Base-by-base conservation (phyloP, 2,113 vertebrate species). In the Arizona elegans region DNA sequence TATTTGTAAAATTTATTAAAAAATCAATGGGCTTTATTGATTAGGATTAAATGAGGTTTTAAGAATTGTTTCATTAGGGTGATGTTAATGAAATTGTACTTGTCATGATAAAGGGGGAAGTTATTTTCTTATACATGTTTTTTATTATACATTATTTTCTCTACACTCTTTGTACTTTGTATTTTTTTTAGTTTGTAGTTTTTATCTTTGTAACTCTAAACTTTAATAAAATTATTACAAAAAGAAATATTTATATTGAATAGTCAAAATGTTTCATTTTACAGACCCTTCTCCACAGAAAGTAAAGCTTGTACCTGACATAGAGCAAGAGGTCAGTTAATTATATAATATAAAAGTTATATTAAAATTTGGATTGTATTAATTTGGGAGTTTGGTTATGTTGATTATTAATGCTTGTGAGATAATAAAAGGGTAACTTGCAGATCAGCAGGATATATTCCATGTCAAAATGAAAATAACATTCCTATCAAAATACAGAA, bases 241-340 rank as follows among this genome's bases (percentile, higher is more conserved):
- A 38, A 62, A 62, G 86, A 8, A 1, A 47, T 75, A 52, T 93
- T 92, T 38, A 93, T 87, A 93, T 75, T 91, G 91, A 87, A 21
- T 52, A 5, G 47, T 38, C 90, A 90, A 95, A 43, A 86, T 97
- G 7, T 95, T 96, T 97, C 88, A 21, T 97, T 33, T 98, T 98
- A 91, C 96, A 98, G 98, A 96, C 95, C 53, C 86, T 1, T 55
- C 95, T 95, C 97, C 97, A 85, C 96, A 97, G 81, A 98, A 97
- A 96, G 94, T 95, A 91, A 97, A 96, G 87, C 94, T 95, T 96
- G 94, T 97, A 89, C 95, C 97, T 87, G 95, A 96, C 62, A 91
- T 96, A 92, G 96, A 97, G 90, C 94, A 97, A 95, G 97, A 98
- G 98, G 98, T 98, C 92, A 97, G 98, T 96, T 97, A 96, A 94